Evolutionary conservation across 2,113 vertebrate species (phyloP).

Genomic region (Neoarius graeffei): DNA sequence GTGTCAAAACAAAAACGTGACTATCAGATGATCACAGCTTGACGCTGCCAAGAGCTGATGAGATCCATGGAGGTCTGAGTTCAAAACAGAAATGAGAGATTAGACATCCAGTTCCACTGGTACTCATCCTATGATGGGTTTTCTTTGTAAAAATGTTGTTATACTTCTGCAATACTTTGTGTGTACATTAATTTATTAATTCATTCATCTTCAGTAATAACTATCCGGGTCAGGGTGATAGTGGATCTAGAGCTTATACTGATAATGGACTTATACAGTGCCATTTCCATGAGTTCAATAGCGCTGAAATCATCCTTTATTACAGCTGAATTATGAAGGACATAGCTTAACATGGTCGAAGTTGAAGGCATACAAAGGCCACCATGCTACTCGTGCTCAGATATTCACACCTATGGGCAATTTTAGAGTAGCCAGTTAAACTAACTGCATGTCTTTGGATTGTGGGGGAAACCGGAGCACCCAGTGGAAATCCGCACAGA

Average conservation of each 20-base stretch:
- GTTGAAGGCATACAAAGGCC: too few species aligned
- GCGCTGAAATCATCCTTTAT: too few species aligned
- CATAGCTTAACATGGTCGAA: too few species aligned
- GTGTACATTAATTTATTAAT: neutral
- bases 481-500: too few species aligned
- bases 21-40: neutral
- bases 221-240: neutral
- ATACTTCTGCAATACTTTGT: neutral
- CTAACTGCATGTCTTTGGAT: too few species aligned
- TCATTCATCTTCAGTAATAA: neutral
- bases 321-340: too few species aligned
- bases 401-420: too few species aligned
- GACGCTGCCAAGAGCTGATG: constrained; percentile 15
- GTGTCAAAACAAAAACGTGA: constrained; percentile 13
- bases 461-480: too few species aligned
- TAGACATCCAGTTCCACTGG: neutral
- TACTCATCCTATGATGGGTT: neutral
- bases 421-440: too few species aligned
- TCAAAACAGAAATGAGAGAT: neutral
- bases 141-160: neutral
- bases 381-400: too few species aligned
- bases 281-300: too few species aligned
- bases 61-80: neutral
- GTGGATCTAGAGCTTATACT: neutral
- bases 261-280: too few species aligned